Conservation (phyloP, 1,140 invertebrate species). For the Cotesia chilonis region DNA sequence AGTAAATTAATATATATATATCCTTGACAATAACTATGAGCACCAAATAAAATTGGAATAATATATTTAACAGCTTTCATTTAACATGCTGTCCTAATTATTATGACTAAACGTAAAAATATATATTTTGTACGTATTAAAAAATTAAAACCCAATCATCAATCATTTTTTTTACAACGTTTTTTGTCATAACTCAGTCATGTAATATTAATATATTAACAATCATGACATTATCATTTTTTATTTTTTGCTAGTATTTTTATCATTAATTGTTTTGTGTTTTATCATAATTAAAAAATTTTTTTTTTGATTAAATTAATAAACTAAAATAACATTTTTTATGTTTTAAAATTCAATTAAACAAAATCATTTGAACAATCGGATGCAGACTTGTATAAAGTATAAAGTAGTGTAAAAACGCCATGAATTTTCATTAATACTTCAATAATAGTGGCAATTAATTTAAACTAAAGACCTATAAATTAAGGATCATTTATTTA, state of each 20-base stretch:
- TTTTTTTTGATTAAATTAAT: neutral
- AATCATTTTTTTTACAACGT: neutral
- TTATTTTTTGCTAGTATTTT: conserved; percentile 9
- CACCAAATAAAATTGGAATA: conserved; percentile 4
- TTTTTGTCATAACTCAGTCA: conserved; percentile 6
- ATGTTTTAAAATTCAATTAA: too few relatives aligned
- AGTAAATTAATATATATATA: neutral
- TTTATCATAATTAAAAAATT: neutral
- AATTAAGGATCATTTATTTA: conserved; percentile 15
- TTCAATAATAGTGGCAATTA: neutral
- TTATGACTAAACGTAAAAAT: conserved; percentile 9
- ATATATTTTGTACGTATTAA: conserved; percentile 6
- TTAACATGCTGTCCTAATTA: conserved; percentile 3
- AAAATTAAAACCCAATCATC: neutral
- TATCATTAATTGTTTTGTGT: conserved; percentile 7
- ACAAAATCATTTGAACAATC: conserved; percentile 3
- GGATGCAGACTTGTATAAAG: neutral
- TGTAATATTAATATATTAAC: neutral
- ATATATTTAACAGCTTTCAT: conserved; percentile 9
- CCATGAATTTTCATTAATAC: conserved; percentile 1
- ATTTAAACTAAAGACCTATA: neutral
- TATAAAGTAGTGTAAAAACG: conserved; percentile 15
- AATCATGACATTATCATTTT: conserved; percentile 22
- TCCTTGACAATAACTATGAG: conserved; percentile 15
- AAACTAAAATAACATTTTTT: too few relatives aligned